phyloP scores from a whole-genome alignment of 2,113 vertebrate species.

The Larimichthys polyactis region DNA sequence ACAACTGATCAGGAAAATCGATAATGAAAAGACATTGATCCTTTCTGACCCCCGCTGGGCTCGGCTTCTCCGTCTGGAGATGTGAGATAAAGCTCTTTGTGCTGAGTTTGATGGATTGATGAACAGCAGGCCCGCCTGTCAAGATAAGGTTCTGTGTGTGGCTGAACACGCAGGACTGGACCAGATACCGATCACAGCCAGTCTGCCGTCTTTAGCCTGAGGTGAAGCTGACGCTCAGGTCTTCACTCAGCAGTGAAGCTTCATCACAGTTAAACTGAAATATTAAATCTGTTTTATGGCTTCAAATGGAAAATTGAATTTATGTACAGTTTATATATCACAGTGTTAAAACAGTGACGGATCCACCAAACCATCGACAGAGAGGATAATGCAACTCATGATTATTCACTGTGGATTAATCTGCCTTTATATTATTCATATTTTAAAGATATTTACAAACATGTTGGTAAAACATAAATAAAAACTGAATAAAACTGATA shows the following conservation, averaged over 20 bases:
- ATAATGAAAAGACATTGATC: too few species aligned
- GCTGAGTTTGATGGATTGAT: constrained; percentile 57
- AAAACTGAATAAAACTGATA: too few species aligned
- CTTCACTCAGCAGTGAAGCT: background rate
- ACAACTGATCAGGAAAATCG: background rate
- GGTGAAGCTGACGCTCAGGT: constrained; percentile 12
- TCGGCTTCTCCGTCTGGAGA: constrained; percentile 16
- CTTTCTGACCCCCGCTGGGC: constrained; percentile 24
- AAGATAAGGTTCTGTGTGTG: constrained; percentile 60
- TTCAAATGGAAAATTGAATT: background rate
- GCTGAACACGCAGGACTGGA: constrained; percentile 15
- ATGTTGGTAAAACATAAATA: too few species aligned
- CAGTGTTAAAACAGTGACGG: background rate
- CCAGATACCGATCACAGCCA: constrained; percentile 59
- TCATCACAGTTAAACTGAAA: background rate
- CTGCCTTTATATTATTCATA: background rate
- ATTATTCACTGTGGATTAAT: background rate
- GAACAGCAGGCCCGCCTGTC: constrained; percentile 63
- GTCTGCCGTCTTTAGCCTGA: constrained; percentile 37
- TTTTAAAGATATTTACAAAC: background rate
- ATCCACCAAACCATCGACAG: background rate
- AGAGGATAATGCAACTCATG: too few species aligned
- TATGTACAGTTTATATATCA: background rate
- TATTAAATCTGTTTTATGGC: background rate
- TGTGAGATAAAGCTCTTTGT: constrained; percentile 41